Evolutionary conservation across 2,888 invertebrate species (phyloP).

Genomic region (Rhyacophila evoluta): DNA sequence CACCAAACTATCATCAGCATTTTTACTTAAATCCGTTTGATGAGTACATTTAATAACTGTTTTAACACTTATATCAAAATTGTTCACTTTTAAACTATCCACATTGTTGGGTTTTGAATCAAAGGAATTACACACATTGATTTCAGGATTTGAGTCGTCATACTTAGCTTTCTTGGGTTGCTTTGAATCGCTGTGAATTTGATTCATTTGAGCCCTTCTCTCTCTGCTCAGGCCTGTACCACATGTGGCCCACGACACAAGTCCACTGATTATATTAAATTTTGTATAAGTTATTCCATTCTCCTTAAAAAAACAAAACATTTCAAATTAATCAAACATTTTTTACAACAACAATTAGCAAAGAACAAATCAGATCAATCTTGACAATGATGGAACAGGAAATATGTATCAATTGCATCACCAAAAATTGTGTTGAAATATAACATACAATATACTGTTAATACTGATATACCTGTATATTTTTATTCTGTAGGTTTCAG

Average conservation of each 20-base stretch:
- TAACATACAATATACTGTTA: too few relatives aligned
- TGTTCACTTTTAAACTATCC: background rate
- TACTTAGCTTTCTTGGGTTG: conserved; percentile 40
- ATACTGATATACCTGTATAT: too few relatives aligned
- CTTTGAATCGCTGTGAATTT: conserved; percentile 31
- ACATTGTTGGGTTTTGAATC: background rate
- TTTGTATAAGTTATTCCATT: conserved; percentile 73
- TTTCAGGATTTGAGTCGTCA: background rate
- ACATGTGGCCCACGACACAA: conserved; percentile 93
- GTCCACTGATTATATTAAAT: conserved; percentile 80
- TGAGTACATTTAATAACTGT: background rate
- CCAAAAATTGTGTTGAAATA: too few relatives aligned
- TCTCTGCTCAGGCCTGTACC: conserved; percentile 75
- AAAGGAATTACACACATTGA: background rate
- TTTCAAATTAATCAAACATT: background rate
- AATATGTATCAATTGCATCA: too few relatives aligned
- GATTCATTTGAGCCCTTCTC: conserved; percentile 58
- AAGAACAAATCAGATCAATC: too few relatives aligned
- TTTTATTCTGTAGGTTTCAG: too few relatives aligned
- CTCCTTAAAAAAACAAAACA: conserved; percentile 60
- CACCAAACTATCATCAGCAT: background rate
- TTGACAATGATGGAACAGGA: too few relatives aligned
- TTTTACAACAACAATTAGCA: background rate
- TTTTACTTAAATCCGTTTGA: background rate
- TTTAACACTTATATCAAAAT: background rate